Conservation (phyloP, 2,797 vertebrate species). For the Coregonus ussuriensis region DNA sequence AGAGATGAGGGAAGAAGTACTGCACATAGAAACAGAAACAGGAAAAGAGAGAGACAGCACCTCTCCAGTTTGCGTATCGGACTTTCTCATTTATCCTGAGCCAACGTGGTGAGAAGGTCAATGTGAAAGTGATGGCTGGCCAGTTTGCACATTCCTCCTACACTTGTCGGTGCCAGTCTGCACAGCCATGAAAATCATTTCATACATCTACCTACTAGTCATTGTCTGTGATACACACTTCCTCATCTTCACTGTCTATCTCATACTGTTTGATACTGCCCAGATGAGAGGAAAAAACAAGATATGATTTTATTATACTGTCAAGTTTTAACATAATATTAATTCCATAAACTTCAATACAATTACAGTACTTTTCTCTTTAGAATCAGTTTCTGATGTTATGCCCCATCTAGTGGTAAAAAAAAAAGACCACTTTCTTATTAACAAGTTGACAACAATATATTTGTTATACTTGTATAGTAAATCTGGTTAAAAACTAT, state of each 20-base stretch:
- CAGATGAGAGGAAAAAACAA: no score
- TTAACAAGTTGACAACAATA: no score
- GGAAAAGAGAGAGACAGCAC: conserved; percentile 15
- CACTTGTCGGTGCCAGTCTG: not conserved
- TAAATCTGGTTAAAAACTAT: no score
- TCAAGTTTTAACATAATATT: no score
- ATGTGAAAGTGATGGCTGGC: not conserved
- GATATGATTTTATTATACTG: no score
- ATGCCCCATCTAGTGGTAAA: conserved; percentile 31
- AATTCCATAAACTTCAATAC: not conserved
- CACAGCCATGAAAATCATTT: not conserved
- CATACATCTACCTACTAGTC: not conserved
- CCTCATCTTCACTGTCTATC: not conserved
- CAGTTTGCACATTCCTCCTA: not conserved
- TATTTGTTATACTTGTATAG: no score
- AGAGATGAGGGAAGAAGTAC: conserved; percentile 3
- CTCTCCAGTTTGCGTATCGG: conserved; percentile 20
- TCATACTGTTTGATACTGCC: no score
- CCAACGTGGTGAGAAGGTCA: not conserved
- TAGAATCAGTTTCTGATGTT: not conserved
- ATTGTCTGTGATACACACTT: not conserved
- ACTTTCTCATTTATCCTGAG: conserved; percentile 11
- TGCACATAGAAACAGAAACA: not conserved
- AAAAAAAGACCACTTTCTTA: not conserved
- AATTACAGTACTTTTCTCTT: not conserved